phyloP scores from a whole-genome alignment of 2,888 invertebrate species.

The Melipona beecheii region DNA sequence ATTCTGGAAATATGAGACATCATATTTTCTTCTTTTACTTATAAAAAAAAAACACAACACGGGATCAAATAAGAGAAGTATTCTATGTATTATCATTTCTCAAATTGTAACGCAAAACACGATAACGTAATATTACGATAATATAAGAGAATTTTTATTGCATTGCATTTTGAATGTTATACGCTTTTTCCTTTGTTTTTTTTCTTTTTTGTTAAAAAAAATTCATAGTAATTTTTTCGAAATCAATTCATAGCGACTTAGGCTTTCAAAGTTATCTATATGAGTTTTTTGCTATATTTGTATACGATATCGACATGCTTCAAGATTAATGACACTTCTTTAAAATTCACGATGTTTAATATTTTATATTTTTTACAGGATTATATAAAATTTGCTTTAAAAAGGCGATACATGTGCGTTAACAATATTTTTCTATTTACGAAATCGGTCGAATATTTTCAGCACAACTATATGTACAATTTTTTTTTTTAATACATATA shows the following conservation, averaged over 20 bases:
- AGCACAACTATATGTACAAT: neutral
- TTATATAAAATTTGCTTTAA: slow-evolving; percentile 2
- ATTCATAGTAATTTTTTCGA: neutral
- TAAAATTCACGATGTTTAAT: slow-evolving; percentile 5
- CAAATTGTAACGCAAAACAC: neutral
- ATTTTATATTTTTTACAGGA: slow-evolving; percentile 15
- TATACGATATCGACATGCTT: slow-evolving; percentile 11
- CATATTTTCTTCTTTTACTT: slow-evolving; percentile 19
- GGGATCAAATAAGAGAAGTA: slow-evolving; percentile 39
- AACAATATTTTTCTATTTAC: slow-evolving; percentile 10
- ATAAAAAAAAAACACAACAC: slow-evolving; percentile 7
- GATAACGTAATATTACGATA: neutral
- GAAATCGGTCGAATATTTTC: neutral
- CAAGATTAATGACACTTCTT: slow-evolving; percentile 3
- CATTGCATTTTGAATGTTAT: neutral
- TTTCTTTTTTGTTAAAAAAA: neutral
- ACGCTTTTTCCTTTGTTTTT: neutral
- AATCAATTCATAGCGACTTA: slow-evolving; percentile 25
- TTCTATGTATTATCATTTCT: slow-evolving; percentile 13
- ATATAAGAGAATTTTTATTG: neutral
- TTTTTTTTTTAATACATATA: neutral
- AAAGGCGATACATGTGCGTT: neutral
- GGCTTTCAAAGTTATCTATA: slow-evolving; percentile 47
- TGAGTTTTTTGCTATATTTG: slow-evolving; percentile 1
- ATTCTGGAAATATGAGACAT: neutral